Evolutionary conservation across 2,888 invertebrate genomes (phyloP).

Genomic region (Troilus luridus): DNA sequence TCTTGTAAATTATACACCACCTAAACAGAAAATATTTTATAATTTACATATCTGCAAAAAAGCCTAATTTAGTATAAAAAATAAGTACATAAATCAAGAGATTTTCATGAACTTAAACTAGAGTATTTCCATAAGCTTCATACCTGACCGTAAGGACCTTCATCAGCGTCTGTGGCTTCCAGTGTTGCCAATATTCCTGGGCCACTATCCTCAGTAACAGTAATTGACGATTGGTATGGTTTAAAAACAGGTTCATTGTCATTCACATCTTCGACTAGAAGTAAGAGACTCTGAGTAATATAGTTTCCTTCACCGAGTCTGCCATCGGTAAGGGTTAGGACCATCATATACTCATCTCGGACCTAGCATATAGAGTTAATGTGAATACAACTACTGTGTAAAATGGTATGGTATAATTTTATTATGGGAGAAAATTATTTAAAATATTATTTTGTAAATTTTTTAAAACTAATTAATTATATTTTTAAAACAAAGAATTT

Average conservation of each 20-base stretch:
- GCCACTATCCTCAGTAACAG: slow-evolving; percentile 83
- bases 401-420: neutral
- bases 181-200: slow-evolving; percentile 84
- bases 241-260: slow-evolving; percentile 92
- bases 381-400: neutral
- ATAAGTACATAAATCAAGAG: neutral
- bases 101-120: neutral
- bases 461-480: no score
- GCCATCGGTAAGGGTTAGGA: slow-evolving; percentile 90
- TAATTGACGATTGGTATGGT: slow-evolving; percentile 86
- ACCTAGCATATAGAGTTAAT: slow-evolving; percentile 72
- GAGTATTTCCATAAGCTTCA: slow-evolving; percentile 53
- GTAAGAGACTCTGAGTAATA: slow-evolving; percentile 89
- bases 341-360: slow-evolving; percentile 89
- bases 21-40: slow-evolving; percentile 67
- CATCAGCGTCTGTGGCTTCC: slow-evolving; percentile 90
- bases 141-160: slow-evolving; percentile 93
- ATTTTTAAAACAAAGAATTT: no score
- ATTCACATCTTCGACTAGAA: slow-evolving; percentile 92
- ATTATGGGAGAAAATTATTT: neutral
- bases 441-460: no score
- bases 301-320: slow-evolving; percentile 88
- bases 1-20: slow-evolving; percentile 90
- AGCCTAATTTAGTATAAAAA: no score
- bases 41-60: neutral